Percentiles rank a stretch among this genome's conserved stretches.
phyloP scores from a whole-genome alignment of 1,140 invertebrate species.

The Procambarus clarkii region DNA sequence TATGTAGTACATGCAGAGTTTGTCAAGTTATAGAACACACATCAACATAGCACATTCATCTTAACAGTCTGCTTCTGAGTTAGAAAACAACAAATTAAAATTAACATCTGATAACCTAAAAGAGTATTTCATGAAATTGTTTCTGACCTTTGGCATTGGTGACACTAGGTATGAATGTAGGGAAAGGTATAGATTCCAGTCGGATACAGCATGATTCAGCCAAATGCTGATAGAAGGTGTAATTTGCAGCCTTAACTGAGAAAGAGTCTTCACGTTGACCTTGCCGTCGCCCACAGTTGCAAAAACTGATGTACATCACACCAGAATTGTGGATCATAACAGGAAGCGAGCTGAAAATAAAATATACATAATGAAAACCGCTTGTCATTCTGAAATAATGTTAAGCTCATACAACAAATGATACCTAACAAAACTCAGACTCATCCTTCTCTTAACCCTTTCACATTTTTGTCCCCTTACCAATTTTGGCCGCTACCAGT shows the following conservation, averaged over 20 bases:
- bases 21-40: too few relatives aligned
- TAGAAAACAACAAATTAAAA: too few relatives aligned
- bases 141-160: slow-evolving; percentile 53
- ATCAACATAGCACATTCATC: too few relatives aligned
- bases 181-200: slow-evolving; percentile 86
- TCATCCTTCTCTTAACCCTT: too few relatives aligned
- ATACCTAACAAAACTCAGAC: too few relatives aligned
- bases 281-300: slow-evolving; percentile 93
- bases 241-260: slow-evolving; percentile 88
- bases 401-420: too few relatives aligned
- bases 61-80: background rate
- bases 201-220: slow-evolving; percentile 86
- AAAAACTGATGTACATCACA: slow-evolving; percentile 88
- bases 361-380: too few relatives aligned
- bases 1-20: too few relatives aligned
- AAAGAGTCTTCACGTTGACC: slow-evolving; percentile 92
- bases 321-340: slow-evolving; percentile 76
- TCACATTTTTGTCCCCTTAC: too few relatives aligned
- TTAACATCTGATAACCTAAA: too few relatives aligned
- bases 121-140: background rate
- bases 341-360: slow-evolving; percentile 61
- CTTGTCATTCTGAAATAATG: too few relatives aligned
- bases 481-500: too few relatives aligned
- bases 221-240: slow-evolving; percentile 88
- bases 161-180: slow-evolving; percentile 81